phyloP scores from a whole-genome alignment of 2,888 invertebrate genomes.

The Ceriagrion tenellum region DNA sequence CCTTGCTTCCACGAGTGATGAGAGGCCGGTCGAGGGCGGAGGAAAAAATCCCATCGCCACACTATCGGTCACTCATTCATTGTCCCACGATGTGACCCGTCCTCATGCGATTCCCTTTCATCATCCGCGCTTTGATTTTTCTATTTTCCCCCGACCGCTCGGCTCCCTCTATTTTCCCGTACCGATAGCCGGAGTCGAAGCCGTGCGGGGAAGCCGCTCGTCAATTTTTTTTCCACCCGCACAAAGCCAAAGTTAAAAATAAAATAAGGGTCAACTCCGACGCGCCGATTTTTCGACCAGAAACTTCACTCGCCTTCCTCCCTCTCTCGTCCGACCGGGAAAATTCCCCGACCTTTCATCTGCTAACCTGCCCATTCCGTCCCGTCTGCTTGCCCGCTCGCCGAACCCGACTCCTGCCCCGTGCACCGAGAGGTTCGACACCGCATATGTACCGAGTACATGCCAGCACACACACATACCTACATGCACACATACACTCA shows the following conservation, averaged over 20 bases:
- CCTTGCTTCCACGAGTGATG: too few species aligned
- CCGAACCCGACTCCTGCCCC: too few species aligned
- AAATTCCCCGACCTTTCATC: neutral
- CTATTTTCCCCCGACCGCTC: neutral
- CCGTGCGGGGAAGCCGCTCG: neutral
- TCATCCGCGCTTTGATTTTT: neutral
- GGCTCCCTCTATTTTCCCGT: neutral
- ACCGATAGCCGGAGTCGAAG: neutral
- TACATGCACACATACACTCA: too few species aligned
- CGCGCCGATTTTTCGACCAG: neutral
- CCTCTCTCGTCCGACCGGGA: neutral
- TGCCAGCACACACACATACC: too few species aligned
- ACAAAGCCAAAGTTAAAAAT: neutral
- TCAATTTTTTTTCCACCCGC: neutral
- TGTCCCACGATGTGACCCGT: neutral
- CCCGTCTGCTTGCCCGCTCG: neutral
- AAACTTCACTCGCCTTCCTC: neutral
- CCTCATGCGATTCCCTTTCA: slow-evolving; percentile 16
- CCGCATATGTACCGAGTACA: too few species aligned
- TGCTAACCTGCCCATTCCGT: neutral
- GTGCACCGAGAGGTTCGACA: too few species aligned
- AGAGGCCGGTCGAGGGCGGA: neutral
- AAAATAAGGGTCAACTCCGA: neutral
- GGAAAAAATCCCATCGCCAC: neutral
- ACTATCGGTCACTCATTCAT: neutral